Conservation (phyloP, 2,113 vertebrate species). For the Sialia sialis region DNA sequence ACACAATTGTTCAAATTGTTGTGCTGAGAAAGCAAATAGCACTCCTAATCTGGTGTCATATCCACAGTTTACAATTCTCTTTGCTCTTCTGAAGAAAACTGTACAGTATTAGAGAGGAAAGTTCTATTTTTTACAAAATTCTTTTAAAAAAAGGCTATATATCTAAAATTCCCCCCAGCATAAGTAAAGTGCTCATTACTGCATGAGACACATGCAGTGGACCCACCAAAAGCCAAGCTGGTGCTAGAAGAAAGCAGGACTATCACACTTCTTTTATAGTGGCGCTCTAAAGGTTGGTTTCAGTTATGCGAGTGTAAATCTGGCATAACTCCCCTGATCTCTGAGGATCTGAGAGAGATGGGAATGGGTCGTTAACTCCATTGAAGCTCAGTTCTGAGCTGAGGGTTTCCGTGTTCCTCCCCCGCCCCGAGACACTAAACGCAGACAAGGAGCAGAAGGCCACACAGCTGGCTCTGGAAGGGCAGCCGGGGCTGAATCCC, state of each 20-base stretch:
- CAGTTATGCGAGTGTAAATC: not conserved
- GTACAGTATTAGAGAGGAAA: slow-evolving; percentile 66
- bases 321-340: not conserved
- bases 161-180: slow-evolving; percentile 53
- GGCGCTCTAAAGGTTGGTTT: not conserved
- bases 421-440: not conserved
- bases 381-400: slow-evolving; percentile 61
- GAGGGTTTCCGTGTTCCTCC: slow-evolving; percentile 51
- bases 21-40: slow-evolving; percentile 4
- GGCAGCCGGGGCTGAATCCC: not conserved
- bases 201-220: slow-evolving; percentile 9
- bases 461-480: not conserved
- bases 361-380: slow-evolving; percentile 48
- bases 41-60: not conserved
- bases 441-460: slow-evolving; percentile 17
- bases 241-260: slow-evolving; percentile 30
- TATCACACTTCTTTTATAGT: not conserved
- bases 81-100: slow-evolving; percentile 58
- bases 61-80: slow-evolving; percentile 50
- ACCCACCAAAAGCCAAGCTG: slow-evolving; percentile 30
- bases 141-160: slow-evolving; percentile 30
- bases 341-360: not conserved
- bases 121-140: slow-evolving; percentile 50
- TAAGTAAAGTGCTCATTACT: slow-evolving; percentile 24
- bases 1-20: not conserved